phyloP scores from a whole-genome alignment of 2,113 vertebrate species.

The Eudyptes chrysolophus region DNA sequence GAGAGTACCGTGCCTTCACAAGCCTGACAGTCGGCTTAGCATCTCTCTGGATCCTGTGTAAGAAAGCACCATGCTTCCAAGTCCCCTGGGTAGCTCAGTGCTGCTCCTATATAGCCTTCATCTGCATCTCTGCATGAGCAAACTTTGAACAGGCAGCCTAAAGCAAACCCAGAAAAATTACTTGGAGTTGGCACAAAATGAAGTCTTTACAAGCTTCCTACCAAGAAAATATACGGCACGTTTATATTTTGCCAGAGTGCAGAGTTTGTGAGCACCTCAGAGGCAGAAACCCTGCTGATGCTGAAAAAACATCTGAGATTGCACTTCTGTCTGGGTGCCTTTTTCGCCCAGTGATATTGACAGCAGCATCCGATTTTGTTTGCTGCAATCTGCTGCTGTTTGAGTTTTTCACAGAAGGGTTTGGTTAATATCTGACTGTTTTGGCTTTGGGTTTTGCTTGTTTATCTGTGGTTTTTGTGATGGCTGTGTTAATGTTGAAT shows the following conservation, averaged over 20 bases:
- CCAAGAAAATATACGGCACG: not conserved
- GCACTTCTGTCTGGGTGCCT: not conserved
- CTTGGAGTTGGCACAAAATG: not conserved
- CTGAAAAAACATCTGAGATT: not conserved
- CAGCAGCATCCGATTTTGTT: not conserved
- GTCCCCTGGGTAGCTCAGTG: not conserved
- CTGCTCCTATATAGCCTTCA: not conserved
- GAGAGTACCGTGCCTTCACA: not conserved
- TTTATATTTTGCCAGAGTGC: not conserved
- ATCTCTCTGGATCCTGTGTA: not conserved
- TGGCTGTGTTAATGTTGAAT: constrained; percentile 72
- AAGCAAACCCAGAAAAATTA: not conserved
- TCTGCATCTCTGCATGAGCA: not conserved
- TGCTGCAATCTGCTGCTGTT: not conserved
- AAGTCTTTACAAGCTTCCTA: not conserved
- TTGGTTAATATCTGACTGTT: constrained; percentile 43
- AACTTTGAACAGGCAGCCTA: not conserved
- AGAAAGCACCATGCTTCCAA: not conserved
- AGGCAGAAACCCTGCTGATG: not conserved
- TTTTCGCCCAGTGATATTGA: not conserved
- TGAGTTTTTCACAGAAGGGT: constrained; percentile 32
- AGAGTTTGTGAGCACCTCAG: not conserved
- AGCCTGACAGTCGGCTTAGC: not conserved
- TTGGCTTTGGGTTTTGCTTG: constrained; percentile 38
- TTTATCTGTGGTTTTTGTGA: constrained; percentile 76